Evolutionary conservation across 30 jellyfish, hydroid and myxozoan genomes (phyloP), one percentile per base, ranked within the genome.

Genomic region (Hydractinia echinata): DNA sequence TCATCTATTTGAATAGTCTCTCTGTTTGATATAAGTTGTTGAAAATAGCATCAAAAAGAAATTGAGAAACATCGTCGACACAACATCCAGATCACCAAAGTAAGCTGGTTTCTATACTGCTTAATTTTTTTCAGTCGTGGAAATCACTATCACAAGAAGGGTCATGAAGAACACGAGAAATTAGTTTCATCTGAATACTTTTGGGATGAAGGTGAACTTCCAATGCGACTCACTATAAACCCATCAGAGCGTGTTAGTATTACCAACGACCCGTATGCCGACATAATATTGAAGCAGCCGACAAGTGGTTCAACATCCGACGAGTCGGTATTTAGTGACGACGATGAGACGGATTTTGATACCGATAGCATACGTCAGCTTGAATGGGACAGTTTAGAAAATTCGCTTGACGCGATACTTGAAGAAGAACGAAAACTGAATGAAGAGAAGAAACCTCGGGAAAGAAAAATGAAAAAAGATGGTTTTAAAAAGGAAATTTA

Each of bases 361-460:
- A 77, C 55, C 55, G 85, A 77, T 7, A 54, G 80, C 5, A 77
- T 77, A 11, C 81, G 85, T 10, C 85, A 77, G 15, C 60, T 77
- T 55, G 85, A 77, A 49, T 77, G 85, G 85, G 85, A 77, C 39
- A 54, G 81, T 66, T 55, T 77, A 54, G 85, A 77, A 61, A 77
- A 51, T 74, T 74, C 83, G 10, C 13, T 74, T 5, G 83, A 30
- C 21, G 73, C 61, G 14, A 30, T 74, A n/a, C 54, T 74, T 48
- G 50, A 6, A 11, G 83, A 74, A 10, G 74, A 64, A 30, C 44
- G 44, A 30, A 30, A 30, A 30, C 44, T 30, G 44, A 30, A 30
- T 30, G 44, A 30, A 30, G 44, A 30, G 44, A 30, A 30, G 44
- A 30, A 30, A 30, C 44, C 44, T 30, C 44, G 44, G 44, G 44